Evolutionary conservation across 2,113 vertebrate genomes (phyloP).

Genomic region (Tyto alba): DNA sequence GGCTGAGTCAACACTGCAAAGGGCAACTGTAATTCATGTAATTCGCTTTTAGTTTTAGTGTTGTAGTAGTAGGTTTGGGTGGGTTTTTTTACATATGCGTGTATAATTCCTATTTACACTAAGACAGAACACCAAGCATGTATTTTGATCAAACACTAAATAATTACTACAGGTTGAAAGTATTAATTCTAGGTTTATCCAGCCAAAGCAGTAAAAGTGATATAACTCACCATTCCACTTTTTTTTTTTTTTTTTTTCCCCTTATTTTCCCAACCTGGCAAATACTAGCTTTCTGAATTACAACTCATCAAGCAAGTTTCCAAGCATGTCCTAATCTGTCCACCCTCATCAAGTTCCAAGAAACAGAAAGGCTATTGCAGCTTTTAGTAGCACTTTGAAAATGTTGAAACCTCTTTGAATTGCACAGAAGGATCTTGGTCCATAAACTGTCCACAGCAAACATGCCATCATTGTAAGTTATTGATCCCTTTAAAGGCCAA

Average conservation of each 20-base stretch:
- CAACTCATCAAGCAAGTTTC: neutral
- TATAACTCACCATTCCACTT: neutral
- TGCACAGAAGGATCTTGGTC: neutral
- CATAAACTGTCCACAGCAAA: neutral
- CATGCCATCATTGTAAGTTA: neutral
- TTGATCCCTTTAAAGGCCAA: neutral
- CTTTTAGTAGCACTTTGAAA: neutral
- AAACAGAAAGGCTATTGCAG: neutral
- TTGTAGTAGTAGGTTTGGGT: neutral
- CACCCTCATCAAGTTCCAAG: neutral
- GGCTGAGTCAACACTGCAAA: neutral
- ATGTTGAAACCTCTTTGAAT: neutral
- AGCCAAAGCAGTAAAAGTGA: neutral
- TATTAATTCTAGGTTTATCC: neutral
- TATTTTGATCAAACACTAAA: neutral
- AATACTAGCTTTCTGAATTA: neutral
- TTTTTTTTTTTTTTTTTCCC: too few relatives aligned
- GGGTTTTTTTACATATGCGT: neutral
- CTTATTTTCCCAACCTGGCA: neutral
- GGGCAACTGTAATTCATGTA: neutral
- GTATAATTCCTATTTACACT: neutral
- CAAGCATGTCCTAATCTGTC: neutral
- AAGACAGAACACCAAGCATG: neutral
- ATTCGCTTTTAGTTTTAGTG: neutral
- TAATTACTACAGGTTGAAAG: neutral